Evolutionary conservation across 2,797 vertebrate genomes (phyloP).

Genomic region (Spinus olivaceus): DNA sequence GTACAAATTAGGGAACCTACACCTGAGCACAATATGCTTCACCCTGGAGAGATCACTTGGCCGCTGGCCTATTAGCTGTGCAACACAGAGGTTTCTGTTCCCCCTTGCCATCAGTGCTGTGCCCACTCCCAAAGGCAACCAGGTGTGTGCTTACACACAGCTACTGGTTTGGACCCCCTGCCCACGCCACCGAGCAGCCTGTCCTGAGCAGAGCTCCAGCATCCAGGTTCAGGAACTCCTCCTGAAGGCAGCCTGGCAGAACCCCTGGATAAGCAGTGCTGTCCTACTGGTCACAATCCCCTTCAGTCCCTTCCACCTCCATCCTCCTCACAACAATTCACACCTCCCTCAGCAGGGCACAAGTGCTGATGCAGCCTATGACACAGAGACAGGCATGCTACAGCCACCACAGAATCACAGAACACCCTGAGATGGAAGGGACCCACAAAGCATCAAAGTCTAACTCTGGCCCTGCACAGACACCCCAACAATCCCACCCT

Average conservation of each 20-base stretch:
- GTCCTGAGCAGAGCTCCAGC: not conserved
- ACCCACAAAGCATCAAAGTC: not conserved
- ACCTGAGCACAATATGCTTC: not conserved
- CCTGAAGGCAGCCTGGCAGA: not conserved
- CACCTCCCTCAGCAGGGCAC: not conserved
- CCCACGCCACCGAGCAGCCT: fast-evolving
- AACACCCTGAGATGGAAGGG: not conserved
- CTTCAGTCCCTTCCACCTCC: not conserved
- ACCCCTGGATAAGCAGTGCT: not conserved
- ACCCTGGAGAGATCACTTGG: not conserved
- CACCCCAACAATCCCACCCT: not conserved
- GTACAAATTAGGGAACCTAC: not conserved
- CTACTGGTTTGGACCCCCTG: not conserved
- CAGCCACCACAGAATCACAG: not conserved
- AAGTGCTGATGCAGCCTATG: not conserved
- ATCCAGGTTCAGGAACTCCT: not conserved
- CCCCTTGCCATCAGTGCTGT: not conserved
- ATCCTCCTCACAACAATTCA: not conserved
- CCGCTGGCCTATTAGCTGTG: not conserved
- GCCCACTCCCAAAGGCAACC: not conserved
- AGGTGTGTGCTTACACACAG: not conserved
- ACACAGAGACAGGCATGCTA: not conserved
- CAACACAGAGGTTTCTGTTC: not conserved
- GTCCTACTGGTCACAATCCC: not conserved
- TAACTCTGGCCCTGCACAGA: not conserved